Percentiles rank a stretch among this genome's conserved stretches.
phyloP scores from a whole-genome alignment of 2,888 invertebrate species.

The Nemotelus nigrinus region DNA sequence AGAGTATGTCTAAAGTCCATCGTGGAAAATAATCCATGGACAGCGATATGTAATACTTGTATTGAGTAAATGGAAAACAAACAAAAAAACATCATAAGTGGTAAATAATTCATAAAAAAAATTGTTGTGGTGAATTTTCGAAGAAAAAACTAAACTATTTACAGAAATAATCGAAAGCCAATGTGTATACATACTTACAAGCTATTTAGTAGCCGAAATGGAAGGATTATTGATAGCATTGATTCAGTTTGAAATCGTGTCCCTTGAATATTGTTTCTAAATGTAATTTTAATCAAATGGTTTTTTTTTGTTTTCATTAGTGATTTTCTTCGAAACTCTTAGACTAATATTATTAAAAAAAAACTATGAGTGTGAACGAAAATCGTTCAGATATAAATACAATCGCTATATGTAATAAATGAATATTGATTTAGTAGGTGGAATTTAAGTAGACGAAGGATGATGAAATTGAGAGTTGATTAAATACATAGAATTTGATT shows the following conservation, averaged over 20 bases:
- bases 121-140: constrained; percentile 39
- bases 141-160: constrained; percentile 18
- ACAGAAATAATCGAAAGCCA: too few relatives aligned
- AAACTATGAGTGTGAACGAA: not conserved
- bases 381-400: constrained; percentile 11
- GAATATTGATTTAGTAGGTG: constrained; percentile 27
- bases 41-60: constrained; percentile 19
- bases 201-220: too few relatives aligned
- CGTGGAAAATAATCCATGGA: constrained; percentile 6
- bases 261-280: constrained; percentile 24
- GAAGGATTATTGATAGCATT: not conserved
- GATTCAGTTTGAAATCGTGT: not conserved
- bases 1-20: constrained; percentile 6
- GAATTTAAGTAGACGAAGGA: constrained; percentile 28
- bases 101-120: constrained; percentile 8
- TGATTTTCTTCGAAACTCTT: constrained; percentile 28
- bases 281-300: constrained; percentile 19
- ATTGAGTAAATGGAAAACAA: constrained; percentile 22
- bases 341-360: constrained; percentile 20
- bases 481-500: constrained; percentile 7
- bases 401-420: constrained; percentile 23
- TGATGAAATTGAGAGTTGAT: constrained; percentile 5
- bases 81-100: constrained; percentile 24
- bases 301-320: constrained; percentile 10
- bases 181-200: too few relatives aligned